These are phyloP conservation scores for Pandemis heparana DNA, from an alignment of 2,888 invertebrate genomes.

Conservation along the genomic window DNA sequence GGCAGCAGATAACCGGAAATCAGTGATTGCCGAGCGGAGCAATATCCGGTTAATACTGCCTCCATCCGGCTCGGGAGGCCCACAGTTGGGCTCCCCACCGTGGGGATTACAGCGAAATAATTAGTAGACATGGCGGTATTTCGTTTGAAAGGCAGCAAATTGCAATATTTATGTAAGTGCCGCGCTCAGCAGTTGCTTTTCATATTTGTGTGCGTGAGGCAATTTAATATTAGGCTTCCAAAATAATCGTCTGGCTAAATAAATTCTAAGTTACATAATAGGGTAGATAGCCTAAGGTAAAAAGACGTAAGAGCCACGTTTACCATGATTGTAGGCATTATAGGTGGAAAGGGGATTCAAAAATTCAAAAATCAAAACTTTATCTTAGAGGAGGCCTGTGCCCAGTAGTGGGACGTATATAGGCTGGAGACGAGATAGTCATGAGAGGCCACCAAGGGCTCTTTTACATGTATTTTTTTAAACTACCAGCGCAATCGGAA, in stretches of 20 bases:
- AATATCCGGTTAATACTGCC: slow-evolving; percentile 68
- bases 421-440: too few species aligned
- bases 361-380: too few species aligned
- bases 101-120: slow-evolving; percentile 13
- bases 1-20: slow-evolving; percentile 72
- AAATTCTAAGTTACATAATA: too few species aligned
- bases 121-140: slow-evolving; percentile 12
- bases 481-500: too few species aligned
- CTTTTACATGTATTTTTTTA: too few species aligned
- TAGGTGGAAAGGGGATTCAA: too few species aligned
- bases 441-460: too few species aligned
- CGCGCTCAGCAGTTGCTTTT: neutral
- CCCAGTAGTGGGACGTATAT: too few species aligned
- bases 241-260: neutral
- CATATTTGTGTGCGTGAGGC: neutral
- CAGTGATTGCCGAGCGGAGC: slow-evolving; percentile 70
- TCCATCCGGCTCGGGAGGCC: slow-evolving; percentile 35
- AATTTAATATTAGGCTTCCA: neutral
- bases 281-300: too few species aligned
- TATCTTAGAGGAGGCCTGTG: too few species aligned
- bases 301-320: too few species aligned
- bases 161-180: slow-evolving; percentile 1
- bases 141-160: neutral
- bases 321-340: too few species aligned
- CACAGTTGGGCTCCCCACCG: slow-evolving; percentile 3